phyloP scores from a whole-genome alignment of 2,113 vertebrate species.

The Carassius carassius region DNA sequence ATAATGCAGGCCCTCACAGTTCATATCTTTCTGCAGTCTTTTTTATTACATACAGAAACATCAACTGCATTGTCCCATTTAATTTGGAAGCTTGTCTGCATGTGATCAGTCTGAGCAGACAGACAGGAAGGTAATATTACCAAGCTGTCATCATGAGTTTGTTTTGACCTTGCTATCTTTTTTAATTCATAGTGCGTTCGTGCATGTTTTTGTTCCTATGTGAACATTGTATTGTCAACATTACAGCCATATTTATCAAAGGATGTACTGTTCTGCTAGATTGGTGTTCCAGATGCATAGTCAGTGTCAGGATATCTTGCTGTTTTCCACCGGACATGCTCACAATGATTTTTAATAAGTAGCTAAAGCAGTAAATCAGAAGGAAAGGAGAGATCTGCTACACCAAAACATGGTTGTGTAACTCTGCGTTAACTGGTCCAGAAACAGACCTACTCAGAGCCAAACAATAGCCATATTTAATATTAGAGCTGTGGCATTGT shows the following conservation, averaged over 20 bases:
- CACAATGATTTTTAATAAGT: neutral
- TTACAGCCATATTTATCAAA: conserved; percentile 21
- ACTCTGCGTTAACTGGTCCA: neutral
- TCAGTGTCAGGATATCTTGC: neutral
- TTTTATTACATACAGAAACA: conserved; percentile 17
- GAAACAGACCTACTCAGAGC: conserved; percentile 10
- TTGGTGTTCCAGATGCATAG: neutral
- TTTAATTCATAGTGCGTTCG: neutral
- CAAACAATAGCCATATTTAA: neutral
- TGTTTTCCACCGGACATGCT: neutral
- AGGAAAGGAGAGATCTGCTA: neutral
- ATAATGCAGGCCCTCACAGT: neutral
- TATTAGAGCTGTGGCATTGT: neutral
- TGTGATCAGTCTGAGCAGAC: neutral
- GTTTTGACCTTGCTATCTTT: neutral
- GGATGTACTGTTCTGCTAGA: neutral
- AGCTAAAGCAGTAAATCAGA: neutral
- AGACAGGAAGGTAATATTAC: conserved; percentile 11
- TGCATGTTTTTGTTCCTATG: neutral
- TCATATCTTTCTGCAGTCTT: neutral
- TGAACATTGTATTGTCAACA: neutral
- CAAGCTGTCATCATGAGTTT: neutral
- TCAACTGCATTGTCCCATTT: conserved; percentile 11
- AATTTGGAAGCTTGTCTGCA: neutral
- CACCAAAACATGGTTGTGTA: neutral